Conservation (phyloP, 2,113 vertebrate genomes). For the Embiotoca jacksoni region DNA sequence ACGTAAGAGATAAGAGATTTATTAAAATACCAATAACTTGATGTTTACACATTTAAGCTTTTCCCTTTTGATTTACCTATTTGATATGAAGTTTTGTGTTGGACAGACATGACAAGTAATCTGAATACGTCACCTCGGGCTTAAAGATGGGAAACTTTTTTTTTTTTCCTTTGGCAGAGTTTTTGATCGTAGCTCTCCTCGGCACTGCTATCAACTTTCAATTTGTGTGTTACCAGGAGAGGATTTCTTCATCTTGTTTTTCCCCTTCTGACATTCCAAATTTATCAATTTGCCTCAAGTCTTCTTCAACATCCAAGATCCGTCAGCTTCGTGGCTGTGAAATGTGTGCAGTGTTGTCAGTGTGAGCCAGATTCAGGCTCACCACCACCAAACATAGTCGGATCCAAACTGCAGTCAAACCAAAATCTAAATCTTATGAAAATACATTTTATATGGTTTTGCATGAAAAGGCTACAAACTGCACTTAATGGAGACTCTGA, state of each 20-base stretch:
- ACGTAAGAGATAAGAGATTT: no score
- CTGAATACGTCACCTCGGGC: background rate
- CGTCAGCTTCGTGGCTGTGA: no score
- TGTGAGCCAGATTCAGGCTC: no score
- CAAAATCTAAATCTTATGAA: no score
- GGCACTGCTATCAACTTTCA: background rate
- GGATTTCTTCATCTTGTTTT: background rate
- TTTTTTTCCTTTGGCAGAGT: background rate
- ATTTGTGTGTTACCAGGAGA: background rate
- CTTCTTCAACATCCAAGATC: no score
- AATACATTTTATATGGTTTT: background rate
- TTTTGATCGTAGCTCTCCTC: background rate
- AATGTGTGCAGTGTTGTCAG: no score
- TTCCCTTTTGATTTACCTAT: background rate
- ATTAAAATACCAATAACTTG: no score
- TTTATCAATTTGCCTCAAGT: no score
- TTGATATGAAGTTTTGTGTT: background rate
- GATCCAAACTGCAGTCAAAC: no score
- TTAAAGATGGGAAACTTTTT: background rate
- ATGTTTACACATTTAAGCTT: no score
- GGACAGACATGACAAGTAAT: background rate
- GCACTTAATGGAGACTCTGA: background rate
- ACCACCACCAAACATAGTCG: no score
- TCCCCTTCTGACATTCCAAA: conserved; percentile 1
- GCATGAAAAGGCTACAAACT: background rate